phyloP scores from a whole-genome alignment of 2,888 invertebrate genomes.

The Cistogaster globosa region DNA sequence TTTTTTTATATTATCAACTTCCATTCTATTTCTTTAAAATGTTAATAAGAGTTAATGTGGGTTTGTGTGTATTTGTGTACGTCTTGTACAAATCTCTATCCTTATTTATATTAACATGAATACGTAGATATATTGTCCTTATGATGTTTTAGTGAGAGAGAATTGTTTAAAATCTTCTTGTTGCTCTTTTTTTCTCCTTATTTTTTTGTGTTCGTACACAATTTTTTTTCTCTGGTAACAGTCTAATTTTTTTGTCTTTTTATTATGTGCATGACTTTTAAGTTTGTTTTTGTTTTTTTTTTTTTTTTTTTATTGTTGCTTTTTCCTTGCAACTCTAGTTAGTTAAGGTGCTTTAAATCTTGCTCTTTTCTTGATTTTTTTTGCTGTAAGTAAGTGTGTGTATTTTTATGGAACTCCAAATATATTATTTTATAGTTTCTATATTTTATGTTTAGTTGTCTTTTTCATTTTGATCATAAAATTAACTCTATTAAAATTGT shows the following conservation, averaged over 20 bases:
- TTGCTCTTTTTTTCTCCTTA: not conserved
- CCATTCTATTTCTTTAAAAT: constrained; percentile 27
- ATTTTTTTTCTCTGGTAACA: not conserved
- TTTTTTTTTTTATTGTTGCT: constrained; percentile 29
- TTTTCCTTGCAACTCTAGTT: constrained; percentile 26
- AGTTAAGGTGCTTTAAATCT: not conserved
- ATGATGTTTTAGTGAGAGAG: not conserved
- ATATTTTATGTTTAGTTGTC: constrained; percentile 20
- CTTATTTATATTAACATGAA: not conserved
- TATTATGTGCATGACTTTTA: constrained; percentile 66
- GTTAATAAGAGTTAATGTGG: not conserved
- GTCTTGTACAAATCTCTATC: constrained; percentile 1
- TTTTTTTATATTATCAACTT: constrained; percentile 45
- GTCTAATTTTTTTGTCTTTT: constrained; percentile 39
- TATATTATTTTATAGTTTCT: constrained; percentile 24
- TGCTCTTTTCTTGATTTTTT: constrained; percentile 10
- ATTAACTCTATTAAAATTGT: constrained; percentile 17
- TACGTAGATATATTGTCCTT: constrained; percentile 20
- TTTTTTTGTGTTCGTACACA: constrained; percentile 11
- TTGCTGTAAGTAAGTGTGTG: not conserved
- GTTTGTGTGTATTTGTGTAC: not conserved
- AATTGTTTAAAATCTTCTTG: constrained; percentile 42
- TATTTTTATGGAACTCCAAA: not conserved
- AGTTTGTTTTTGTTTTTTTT: not conserved
- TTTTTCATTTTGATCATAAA: not conserved